A percentile compares a stretch with the other conserved stretches of the same genome.
These are phyloP conservation scores for sheep (Ovis aries) DNA, from an alignment of 2,113 vertebrate genomes.

Conservation along the genomic window DNA sequence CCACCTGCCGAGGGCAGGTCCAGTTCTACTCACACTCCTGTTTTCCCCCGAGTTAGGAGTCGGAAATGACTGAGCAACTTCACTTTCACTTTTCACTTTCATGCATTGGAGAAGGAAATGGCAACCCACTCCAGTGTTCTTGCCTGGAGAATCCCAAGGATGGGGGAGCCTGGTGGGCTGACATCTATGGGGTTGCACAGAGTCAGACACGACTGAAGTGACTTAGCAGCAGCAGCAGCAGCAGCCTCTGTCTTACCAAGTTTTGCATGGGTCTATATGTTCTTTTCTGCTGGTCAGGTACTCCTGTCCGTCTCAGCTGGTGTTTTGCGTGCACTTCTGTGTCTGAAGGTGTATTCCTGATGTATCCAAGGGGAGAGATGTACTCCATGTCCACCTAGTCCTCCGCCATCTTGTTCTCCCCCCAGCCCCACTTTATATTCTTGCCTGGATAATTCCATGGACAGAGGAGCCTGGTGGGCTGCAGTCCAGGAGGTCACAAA, in stretches of 20 bases:
- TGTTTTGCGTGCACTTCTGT: neutral
- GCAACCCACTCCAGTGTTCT: too few relatives aligned
- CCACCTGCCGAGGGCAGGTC: neutral
- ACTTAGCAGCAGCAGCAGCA: too few relatives aligned
- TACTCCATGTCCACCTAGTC: neutral
- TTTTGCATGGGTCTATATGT: neutral
- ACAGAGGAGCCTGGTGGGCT: neutral
- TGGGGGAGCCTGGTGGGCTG: too few relatives aligned
- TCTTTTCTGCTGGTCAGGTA: accelerated
- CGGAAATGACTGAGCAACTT: accelerated
- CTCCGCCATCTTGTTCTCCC: neutral
- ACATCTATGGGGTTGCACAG: accelerated
- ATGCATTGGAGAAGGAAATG: too few relatives aligned
- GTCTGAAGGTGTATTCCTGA: neutral
- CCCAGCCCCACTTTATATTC: neutral
- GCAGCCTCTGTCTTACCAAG: neutral
- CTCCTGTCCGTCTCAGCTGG: accelerated
- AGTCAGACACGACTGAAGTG: too few relatives aligned
- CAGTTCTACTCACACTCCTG: neutral
- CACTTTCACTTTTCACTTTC: too few relatives aligned
- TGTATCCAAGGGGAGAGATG: neutral
- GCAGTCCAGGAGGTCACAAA: neutral
- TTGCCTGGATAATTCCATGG: neutral
- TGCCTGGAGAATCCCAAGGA: too few relatives aligned
- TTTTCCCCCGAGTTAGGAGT: neutral